Evolutionary conservation across 1,140 invertebrate species (phyloP).

Genomic region (Drosophila bocki): DNA sequence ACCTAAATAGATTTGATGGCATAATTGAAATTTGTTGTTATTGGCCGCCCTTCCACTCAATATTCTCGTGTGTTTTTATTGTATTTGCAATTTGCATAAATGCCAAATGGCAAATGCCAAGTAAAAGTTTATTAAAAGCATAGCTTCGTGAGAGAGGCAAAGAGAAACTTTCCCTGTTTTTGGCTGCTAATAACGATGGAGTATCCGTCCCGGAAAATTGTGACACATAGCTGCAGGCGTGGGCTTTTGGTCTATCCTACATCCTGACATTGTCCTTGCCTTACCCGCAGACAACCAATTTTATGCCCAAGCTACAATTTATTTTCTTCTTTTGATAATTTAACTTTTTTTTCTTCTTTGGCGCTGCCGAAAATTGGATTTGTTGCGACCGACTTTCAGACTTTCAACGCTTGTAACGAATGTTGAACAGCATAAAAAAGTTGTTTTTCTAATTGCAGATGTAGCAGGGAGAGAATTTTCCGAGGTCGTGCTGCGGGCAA

Average conservation of each 20-base stretch:
- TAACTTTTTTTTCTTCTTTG: conserved; percentile 46
- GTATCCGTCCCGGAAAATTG: conserved; percentile 53
- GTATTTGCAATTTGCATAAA: conserved; percentile 72
- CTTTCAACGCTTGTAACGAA: conserved; percentile 52
- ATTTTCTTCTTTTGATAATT: conserved; percentile 63
- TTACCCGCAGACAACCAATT: conserved; percentile 27
- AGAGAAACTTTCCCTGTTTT: conserved; percentile 40
- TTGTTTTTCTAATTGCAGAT: conserved; percentile 51
- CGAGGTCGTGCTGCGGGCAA: conserved; percentile 10
- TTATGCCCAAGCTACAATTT: conserved; percentile 59
- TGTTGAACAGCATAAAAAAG: conserved; percentile 40
- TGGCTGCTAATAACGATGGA: conserved; percentile 60
- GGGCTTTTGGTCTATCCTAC: conserved; percentile 11
- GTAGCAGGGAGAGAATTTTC: conserved; percentile 3
- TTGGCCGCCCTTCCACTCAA: conserved; percentile 40
- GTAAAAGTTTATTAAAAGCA: conserved; percentile 79
- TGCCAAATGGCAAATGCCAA: conserved; percentile 60
- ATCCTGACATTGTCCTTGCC: conserved; percentile 30
- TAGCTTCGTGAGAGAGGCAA: conserved; percentile 7
- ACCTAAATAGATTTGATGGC: conserved; percentile 83
- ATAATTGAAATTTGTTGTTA: conserved; percentile 83
- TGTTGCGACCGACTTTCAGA: conserved; percentile 56
- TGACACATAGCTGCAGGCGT: conserved; percentile 70
- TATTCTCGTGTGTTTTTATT: conserved; percentile 37
- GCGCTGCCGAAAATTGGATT: conserved; percentile 57